Conservation (phyloP, 2,888 invertebrate genomes). For the Archips crataeganus region DNA sequence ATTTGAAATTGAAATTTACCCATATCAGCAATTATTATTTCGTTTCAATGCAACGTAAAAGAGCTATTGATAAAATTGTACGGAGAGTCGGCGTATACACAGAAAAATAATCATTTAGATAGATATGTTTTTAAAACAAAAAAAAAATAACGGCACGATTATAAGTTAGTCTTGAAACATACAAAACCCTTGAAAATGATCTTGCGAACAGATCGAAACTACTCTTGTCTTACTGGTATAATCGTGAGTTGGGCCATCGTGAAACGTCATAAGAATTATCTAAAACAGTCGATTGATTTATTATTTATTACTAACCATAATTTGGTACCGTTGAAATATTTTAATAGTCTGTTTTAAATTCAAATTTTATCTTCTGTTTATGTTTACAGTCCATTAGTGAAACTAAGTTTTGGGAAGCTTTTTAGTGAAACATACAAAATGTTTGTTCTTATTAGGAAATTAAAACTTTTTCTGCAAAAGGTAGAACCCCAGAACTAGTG, state of each 20-base stretch:
- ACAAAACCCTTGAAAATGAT: too few relatives aligned
- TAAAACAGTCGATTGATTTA: conserved; percentile 26
- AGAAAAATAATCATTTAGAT: too few relatives aligned
- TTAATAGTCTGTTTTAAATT: conserved; percentile 25
- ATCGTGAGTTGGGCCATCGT: not conserved
- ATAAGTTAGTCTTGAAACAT: too few relatives aligned
- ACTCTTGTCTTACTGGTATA: too few relatives aligned
- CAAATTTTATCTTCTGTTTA: conserved; percentile 33
- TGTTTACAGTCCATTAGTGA: conserved; percentile 42
- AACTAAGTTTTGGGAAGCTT: conserved; percentile 24
- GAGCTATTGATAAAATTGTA: too few relatives aligned
- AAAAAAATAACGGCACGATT: too few relatives aligned
- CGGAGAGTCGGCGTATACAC: too few relatives aligned
- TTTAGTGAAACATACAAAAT: not conserved
- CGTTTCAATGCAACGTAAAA: not conserved
- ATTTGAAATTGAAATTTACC: not conserved
- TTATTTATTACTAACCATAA: conserved; percentile 28
- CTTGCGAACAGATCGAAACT: too few relatives aligned
- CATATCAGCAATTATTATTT: not conserved
- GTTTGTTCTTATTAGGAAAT: too few relatives aligned
- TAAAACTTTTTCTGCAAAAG: too few relatives aligned
- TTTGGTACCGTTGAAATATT: conserved; percentile 27
- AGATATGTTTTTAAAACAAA: too few relatives aligned
- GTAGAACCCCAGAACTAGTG: too few relatives aligned
- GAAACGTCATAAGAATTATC: not conserved